These are phyloP conservation scores for Rattus rattus DNA, from an alignment of 2,113 vertebrate genomes.

Conservation along the genomic window DNA sequence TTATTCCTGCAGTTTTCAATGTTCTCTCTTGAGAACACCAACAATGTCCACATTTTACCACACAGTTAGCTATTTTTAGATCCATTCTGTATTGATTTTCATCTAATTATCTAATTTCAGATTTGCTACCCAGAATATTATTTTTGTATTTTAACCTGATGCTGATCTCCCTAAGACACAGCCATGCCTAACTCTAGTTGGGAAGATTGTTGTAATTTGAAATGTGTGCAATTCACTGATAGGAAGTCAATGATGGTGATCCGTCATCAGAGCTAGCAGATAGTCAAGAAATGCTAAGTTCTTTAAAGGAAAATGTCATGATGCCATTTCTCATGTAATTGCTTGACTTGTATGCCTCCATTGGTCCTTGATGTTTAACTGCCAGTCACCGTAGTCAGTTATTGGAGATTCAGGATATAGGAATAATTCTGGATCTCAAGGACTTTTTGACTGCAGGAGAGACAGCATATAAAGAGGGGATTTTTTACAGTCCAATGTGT, in stretches of 20 bases:
- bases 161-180: neutral
- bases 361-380: neutral
- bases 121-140: neutral
- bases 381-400: neutral
- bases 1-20: neutral
- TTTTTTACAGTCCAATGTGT: neutral
- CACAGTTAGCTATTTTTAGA: neutral
- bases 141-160: slow-evolving; percentile 9
- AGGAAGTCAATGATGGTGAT: neutral
- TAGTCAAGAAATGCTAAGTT: neutral
- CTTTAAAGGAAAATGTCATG: neutral
- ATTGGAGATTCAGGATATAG: neutral
- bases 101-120: slow-evolving; percentile 41
- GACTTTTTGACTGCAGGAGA: neutral
- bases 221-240: neutral
- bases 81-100: neutral
- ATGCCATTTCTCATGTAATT: neutral
- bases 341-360: neutral
- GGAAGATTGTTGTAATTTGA: neutral
- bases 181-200: neutral
- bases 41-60: neutral
- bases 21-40: neutral
- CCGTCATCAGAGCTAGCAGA: neutral
- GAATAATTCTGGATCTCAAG: neutral
- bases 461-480: neutral